phyloP scores from a whole-genome alignment of 2,113 vertebrate genomes.

The Sinosuthora webbiana region DNA sequence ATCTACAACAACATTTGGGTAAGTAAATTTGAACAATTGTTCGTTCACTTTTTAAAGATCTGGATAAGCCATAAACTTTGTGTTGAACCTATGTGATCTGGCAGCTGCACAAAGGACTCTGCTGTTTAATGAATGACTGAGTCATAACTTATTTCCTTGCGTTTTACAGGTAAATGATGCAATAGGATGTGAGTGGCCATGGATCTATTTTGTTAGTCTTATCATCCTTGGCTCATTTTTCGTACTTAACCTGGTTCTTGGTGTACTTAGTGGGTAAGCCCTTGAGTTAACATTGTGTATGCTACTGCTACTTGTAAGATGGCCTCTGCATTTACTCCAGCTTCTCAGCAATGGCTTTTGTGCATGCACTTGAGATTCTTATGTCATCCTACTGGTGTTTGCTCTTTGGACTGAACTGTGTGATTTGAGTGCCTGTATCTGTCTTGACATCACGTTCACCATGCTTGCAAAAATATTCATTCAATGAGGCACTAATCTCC shows the following conservation, averaged over 20 bases:
- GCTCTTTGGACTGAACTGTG: conserved; percentile 70
- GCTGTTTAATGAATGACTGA: conserved; percentile 72
- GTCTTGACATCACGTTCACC: conserved; percentile 68
- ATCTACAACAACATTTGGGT: not conserved
- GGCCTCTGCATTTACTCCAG: conserved; percentile 65
- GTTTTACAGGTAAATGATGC: conserved; percentile 92
- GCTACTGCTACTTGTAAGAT: conserved; percentile 67
- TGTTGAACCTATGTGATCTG: conserved; percentile 61
- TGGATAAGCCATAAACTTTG: not conserved
- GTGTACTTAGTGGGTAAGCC: conserved; percentile 99
- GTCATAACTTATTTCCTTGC: conserved; percentile 82
- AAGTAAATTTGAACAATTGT: not conserved
- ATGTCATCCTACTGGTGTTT: conserved; percentile 60
- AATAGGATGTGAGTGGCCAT: conserved; percentile 95
- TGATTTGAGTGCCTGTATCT: conserved; percentile 67
- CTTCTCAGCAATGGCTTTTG: conserved; percentile 65
- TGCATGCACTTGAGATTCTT: conserved; percentile 74
- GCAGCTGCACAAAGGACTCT: conserved; percentile 75
- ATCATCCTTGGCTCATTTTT: conserved; percentile 99
- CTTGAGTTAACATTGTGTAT: conserved; percentile 70
- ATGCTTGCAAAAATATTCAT: conserved; percentile 60
- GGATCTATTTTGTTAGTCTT: conserved; percentile 99
- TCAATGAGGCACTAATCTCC: conserved; percentile 32
- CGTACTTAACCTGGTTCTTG: conserved; percentile 99
- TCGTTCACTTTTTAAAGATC: not conserved